A percentile compares a stretch with the other conserved stretches of the same genome.
phyloP scores from a whole-genome alignment of 1,140 invertebrate species.

The Campoletis sonorensis region DNA sequence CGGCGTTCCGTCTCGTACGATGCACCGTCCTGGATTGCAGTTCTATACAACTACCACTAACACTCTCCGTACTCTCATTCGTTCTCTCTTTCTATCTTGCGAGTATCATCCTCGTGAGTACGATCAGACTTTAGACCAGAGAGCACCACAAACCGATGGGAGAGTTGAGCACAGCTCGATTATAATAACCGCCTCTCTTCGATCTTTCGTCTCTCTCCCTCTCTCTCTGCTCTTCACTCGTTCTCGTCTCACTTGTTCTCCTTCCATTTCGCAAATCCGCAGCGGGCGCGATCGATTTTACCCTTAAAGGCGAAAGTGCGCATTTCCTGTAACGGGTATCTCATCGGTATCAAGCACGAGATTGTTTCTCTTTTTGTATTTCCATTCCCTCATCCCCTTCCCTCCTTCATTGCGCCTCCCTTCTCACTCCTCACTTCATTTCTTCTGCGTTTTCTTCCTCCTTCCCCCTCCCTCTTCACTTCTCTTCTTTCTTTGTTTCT shows the following conservation, averaged over 20 bases:
- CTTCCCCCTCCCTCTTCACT: background rate
- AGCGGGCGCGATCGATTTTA: constrained; percentile 41
- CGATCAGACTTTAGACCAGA: constrained; percentile 11
- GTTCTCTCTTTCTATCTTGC: background rate
- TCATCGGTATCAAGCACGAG: constrained; percentile 35
- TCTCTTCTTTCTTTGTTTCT: background rate
- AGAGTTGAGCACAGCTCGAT: constrained; percentile 25
- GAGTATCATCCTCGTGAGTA: background rate
- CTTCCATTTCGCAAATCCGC: constrained; percentile 1
- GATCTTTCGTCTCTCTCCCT: background rate
- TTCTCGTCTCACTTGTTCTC: background rate
- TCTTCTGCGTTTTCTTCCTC: background rate
- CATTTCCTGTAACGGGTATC: constrained; percentile 45
- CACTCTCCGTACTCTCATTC: background rate
- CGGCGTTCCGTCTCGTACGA: constrained; percentile 45
- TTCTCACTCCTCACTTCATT: background rate
- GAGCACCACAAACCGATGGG: constrained; percentile 13
- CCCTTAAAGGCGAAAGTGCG: constrained; percentile 45
- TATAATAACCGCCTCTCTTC: constrained; percentile 34
- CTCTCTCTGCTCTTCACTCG: no score
- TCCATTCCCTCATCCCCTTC: background rate
- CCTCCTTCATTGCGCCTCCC: background rate
- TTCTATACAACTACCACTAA: constrained; percentile 5
- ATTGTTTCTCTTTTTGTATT: constrained; percentile 46
- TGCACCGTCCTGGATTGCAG: constrained; percentile 33